These are phyloP conservation scores for Ennomos fuscantarius DNA, from an alignment of 2,888 invertebrate species.

Conservation along the genomic window DNA sequence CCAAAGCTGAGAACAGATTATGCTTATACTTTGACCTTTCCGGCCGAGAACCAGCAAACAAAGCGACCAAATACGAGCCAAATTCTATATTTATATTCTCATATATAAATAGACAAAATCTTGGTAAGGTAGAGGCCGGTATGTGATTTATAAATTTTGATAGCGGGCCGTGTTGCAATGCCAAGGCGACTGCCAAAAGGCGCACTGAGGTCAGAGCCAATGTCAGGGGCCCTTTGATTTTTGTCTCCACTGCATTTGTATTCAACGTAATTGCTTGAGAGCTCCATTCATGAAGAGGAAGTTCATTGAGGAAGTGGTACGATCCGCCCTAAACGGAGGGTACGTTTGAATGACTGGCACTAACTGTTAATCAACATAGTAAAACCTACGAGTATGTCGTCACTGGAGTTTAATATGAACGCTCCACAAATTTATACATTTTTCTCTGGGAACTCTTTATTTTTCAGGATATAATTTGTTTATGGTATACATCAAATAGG, in stretches of 20 bases:
- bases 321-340: not conserved
- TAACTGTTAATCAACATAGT: not conserved
- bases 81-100: conserved; percentile 52
- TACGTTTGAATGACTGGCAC: conserved; percentile 1
- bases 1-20: conserved; percentile 14
- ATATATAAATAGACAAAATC: conserved; percentile 46
- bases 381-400: no score
- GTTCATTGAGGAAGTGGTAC: conserved; percentile 6
- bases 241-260: conserved; percentile 57
- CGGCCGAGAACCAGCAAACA: conserved; percentile 43
- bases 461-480: no score
- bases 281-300: conserved; percentile 30
- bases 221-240: conserved; percentile 82
- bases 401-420: no score
- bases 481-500: no score
- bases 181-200: conserved; percentile 82
- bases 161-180: conserved; percentile 74
- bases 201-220: conserved; percentile 72
- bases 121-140: conserved; percentile 57
- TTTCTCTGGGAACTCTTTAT: no score
- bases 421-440: no score
- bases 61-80: conserved; percentile 47
- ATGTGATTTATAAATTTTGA: conserved; percentile 58
- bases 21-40: conserved; percentile 44
- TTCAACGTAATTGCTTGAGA: conserved; percentile 31